Base-by-base conservation (phyloP, 1,140 invertebrate species). In the Dendrolimus kikuchii region DNA sequence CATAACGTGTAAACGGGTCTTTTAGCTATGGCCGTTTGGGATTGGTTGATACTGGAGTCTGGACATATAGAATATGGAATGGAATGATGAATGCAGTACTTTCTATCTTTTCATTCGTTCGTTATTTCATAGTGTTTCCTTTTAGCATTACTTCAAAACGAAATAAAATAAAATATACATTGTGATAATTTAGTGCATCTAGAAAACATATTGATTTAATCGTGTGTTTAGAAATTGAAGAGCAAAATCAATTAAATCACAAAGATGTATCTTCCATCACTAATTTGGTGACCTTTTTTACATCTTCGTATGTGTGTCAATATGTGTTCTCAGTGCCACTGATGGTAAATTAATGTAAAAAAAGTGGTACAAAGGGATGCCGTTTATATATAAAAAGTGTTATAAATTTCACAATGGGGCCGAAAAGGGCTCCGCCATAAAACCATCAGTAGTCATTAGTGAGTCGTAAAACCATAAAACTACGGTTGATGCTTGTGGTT, bases 391-490 rank as follows among this genome's bases (percentile, higher is more conserved):
- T 64, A 49, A 55, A 49, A 55, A 62, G 54, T 58, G 51, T 53
- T 42, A 62, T 59, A 64, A 69, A 52, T 67, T 76, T 77, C 71
- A 83, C 77, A 77, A 83, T 86, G 82, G 76, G 73, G 66, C 72
- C 74, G 64, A 76, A 77, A 77, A 69, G 73, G 73, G 82, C 78
- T 70, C 82, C 82, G 59, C 81, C 80, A 86, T 86, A 86, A 86
- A 85, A 73, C 65, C 71, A 69, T 77, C 68, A 60, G 55, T 53
- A 55, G 57, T 62, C 49, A 54, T 68, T 71, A 64, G 57, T 62
- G 60, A 62, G 61, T 72, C 73, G 60, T 81, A 83, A 81, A 85
- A 69, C 64, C 62, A 79, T 71, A 69, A 74, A 46, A 68, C 44
- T 55, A 64, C 55, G 64, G 71, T 78, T 74, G 55, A 80, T 78